Evolutionary conservation across 2,888 invertebrate species (phyloP), one percentile per base, ranked within the genome.

Genomic region (Cheilosia vernalis): DNA sequence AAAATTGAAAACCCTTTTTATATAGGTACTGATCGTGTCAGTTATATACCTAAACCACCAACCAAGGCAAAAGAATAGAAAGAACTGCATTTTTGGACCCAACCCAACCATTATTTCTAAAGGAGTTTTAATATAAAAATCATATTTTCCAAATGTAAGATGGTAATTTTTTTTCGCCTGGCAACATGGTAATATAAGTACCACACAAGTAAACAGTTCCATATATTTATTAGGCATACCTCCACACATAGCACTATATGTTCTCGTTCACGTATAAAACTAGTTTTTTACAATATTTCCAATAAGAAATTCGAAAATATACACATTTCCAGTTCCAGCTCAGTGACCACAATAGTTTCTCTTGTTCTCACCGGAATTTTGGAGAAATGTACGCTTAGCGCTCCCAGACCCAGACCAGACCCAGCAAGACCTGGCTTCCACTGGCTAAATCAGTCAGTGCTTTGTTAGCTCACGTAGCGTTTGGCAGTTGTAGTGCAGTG

Each of bases 261-360:
- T n/a, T 17, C 17, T 17, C n/a, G 44, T 21, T 2, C 13, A 5
- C 6, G 30, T 55, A 33, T 69, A 10, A 66, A 81, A 85, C 81
- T 74, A 27, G 85, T 85, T 85, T 76, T 15, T 60, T 37, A 37
- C 37, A 37, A 15, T 37, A 60, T 70, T 84, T 81, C 85, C 81
- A 85, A 85, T 77, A 72, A 81, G 85, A 85, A 67, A 44, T 66
- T 60, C 19, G 53, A 66, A 40, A 44, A 55, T 15, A 19, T 53
- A 56, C 67, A 74, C 79, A 64, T 49, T 85, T 81, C 81, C 85
- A 85, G 81, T 85, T 85, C 72, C 85, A 85, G 30, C 5, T 72
- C 61, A 76, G 58, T 58, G 76, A 44, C 33, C 81, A 72, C 47
- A 66, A 55, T 56, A 81, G 61, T 61, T 67, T 67, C 70, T 77